Base-by-base conservation (phyloP, 2,797 vertebrate species). In the Percopsis omiscomaycus region DNA sequence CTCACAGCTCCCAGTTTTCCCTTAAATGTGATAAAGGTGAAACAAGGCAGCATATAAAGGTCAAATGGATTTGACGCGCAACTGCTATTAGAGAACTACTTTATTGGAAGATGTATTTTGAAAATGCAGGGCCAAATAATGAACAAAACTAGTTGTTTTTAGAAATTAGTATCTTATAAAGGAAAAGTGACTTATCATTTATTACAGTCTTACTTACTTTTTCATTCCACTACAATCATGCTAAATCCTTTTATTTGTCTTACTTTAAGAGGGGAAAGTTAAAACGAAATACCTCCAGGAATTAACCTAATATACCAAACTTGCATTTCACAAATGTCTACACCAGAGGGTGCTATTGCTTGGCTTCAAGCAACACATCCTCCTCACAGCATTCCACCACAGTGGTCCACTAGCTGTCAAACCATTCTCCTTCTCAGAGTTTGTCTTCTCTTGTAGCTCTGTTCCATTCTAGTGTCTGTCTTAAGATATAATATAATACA, bases 1-100 rank as follows among this genome's bases (percentile, higher is more conserved):
- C 92, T 94, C 93, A 92, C 90, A 89, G 89, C 91, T 86, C 90
- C 89, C 88, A 89, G 79, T 49, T 83, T 92, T 89, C 87, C 66
- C 59, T 91, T 93, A 92, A 89, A 90, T 69, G 90, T 95, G 92
- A 92, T 88, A 86, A 91, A 85, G 83, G 89, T 93, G 93, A 94
- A 91, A 84, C 89, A 83, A 88, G 90, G 86, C 88, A 81, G 85
- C 80, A 77, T 90, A 85, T 78, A 89, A 89, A 1, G 37, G 73
- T 64, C 16, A 37, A 15, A 14, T 61, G 30, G 44, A 91, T 85
- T 69, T 77, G 78, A 72, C 68, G 82, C 73, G 90, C 77, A 71
- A 27, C 28, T 27, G 10, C 47, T 88, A 37, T 88, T 79, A 88
- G 92, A 92, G 62, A 90, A 92, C 86, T 87, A 90, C 72, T 89